Percentiles rank a stretch among this genome's conserved stretches.
Conservation (phyloP, 2,888 invertebrate species). For the Synanthedon vespiformis region DNA sequence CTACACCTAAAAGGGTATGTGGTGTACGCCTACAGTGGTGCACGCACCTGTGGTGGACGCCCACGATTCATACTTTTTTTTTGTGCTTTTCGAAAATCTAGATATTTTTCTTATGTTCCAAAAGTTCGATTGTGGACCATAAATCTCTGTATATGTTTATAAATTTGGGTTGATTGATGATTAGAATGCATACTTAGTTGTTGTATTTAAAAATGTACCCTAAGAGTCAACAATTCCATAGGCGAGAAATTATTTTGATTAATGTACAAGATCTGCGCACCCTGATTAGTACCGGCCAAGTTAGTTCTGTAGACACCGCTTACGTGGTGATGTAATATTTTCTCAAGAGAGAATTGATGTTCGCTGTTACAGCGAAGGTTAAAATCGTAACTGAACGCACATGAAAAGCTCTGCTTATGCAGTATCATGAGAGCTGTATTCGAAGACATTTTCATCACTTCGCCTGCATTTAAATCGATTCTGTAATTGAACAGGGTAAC, state of each 20-base stretch:
- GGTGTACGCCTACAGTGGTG: too few species aligned
- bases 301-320: slow-evolving; percentile 41
- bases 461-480: slow-evolving; percentile 19
- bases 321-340: slow-evolving; percentile 29
- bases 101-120: too few species aligned
- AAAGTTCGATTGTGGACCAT: too few species aligned
- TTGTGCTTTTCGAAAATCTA: too few species aligned
- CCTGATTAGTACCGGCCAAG: slow-evolving; percentile 44
- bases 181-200: too few species aligned
- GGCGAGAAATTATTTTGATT: slow-evolving; percentile 35
- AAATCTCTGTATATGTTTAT: too few species aligned
- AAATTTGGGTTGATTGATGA: too few species aligned
- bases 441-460: slow-evolving; percentile 15
- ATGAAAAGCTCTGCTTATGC: slow-evolving; percentile 41
- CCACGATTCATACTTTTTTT: too few species aligned
- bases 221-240: slow-evolving; percentile 44
- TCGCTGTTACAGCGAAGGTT: slow-evolving; percentile 31
- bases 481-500: slow-evolving; percentile 43
- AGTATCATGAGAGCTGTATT: slow-evolving; percentile 36
- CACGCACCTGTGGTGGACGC: too few species aligned
- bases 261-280: slow-evolving; percentile 22
- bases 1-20: too few species aligned
- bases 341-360: slow-evolving; percentile 27
- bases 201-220: slow-evolving; percentile 29
- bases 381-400: slow-evolving; percentile 21